Evolutionary conservation across 2,888 invertebrate species (phyloP).

Genomic region (Macrosiphum euphorbiae): DNA sequence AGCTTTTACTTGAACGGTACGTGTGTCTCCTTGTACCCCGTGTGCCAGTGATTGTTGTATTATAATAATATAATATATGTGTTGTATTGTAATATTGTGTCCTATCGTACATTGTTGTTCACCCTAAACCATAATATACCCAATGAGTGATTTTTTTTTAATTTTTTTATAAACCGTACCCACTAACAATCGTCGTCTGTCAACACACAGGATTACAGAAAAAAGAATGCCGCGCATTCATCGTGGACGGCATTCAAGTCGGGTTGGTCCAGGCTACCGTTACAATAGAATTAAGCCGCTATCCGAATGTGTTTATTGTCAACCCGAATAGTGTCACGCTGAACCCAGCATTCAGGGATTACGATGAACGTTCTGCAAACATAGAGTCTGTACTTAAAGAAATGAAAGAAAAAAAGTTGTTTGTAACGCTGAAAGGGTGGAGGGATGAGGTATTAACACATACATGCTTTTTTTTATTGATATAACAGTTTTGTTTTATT

Average conservation of each 20-base stretch:
- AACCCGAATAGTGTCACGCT: constrained; percentile 82
- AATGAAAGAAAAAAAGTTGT: constrained; percentile 81
- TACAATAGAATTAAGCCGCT: constrained; percentile 82
- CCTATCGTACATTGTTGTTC: not conserved
- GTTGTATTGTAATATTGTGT: not conserved
- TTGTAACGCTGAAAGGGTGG: constrained; percentile 90
- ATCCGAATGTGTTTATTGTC: constrained; percentile 85
- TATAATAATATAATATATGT: not conserved
- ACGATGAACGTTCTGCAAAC: constrained; percentile 83
- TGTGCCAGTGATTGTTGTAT: not conserved
- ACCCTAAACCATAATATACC: not conserved
- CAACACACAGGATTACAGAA: constrained; percentile 77
- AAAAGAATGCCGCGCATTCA: constrained; percentile 86
- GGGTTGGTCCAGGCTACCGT: constrained; percentile 89
- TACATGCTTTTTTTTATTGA: not conserved
- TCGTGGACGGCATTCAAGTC: constrained; percentile 90
- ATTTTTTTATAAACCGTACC: not conserved
- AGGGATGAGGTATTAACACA: constrained; percentile 82
- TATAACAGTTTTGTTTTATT: constrained; percentile 10
- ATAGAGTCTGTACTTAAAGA: constrained; percentile 85
- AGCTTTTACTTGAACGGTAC: constrained; percentile 90
- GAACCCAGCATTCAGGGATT: constrained; percentile 89
- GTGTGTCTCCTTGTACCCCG: constrained; percentile 66
- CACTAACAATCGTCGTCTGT: constrained; percentile 15
- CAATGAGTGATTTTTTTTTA: not conserved